A percentile compares a stretch with the other conserved stretches of the same genome.
phyloP scores from a whole-genome alignment of 2,888 invertebrate genomes.

The Pemphredon lugubris region DNA sequence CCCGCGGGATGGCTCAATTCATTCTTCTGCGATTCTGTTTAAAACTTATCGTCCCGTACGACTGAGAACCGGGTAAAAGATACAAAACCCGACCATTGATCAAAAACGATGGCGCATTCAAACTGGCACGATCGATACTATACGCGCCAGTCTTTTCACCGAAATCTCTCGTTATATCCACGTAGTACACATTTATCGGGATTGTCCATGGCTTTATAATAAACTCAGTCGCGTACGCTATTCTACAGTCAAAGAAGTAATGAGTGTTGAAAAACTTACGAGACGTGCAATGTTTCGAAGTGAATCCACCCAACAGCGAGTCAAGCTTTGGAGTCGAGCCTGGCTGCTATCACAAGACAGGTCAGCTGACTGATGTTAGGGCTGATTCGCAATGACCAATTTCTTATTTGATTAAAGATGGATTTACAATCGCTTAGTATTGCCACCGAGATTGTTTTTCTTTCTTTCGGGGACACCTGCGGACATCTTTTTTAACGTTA shows the following conservation, averaged over 20 bases:
- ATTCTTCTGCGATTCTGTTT: background rate
- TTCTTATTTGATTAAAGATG: slow-evolving; percentile 1
- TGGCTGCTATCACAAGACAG: slow-evolving; percentile 79
- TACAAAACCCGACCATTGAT: slow-evolving; percentile 29
- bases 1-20: background rate
- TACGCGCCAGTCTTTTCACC: slow-evolving; percentile 40
- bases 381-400: slow-evolving; percentile 49
- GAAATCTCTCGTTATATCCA: slow-evolving; percentile 30
- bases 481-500: too few relatives aligned
- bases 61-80: slow-evolving; percentile 13
- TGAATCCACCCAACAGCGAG: slow-evolving; percentile 68
- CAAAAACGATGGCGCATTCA: slow-evolving; percentile 67
- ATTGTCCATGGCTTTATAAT: slow-evolving; percentile 3
- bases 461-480: too few relatives aligned
- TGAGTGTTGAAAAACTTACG: slow-evolving; percentile 51
- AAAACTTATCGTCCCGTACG: background rate
- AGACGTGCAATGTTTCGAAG: slow-evolving; percentile 64
- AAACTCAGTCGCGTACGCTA: background rate
- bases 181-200: slow-evolving; percentile 11
- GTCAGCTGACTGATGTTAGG: slow-evolving; percentile 78
- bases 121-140: slow-evolving; percentile 71
- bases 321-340: slow-evolving; percentile 62
- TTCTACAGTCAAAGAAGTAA: slow-evolving; percentile 16
- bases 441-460: too few relatives aligned
- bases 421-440: slow-evolving; percentile 21